These are phyloP conservation scores for Ahaetulla prasina DNA, from an alignment of 2,113 vertebrate genomes.

Conservation along the genomic window DNA sequence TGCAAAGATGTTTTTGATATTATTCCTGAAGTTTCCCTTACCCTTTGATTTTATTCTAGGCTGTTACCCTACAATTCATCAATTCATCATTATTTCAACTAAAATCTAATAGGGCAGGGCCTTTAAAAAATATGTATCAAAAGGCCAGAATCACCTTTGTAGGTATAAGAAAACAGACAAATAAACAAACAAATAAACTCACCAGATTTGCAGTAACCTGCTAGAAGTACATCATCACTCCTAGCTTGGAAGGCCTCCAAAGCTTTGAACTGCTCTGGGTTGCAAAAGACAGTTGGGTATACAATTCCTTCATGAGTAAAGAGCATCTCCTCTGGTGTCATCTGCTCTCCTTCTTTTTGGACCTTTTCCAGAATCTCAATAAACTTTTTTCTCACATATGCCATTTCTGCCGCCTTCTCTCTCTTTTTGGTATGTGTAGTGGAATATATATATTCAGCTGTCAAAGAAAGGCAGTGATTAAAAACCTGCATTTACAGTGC, in stretches of 20 bases:
- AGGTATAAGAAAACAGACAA: neutral
- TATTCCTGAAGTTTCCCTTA: neutral
- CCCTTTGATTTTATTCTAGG: neutral
- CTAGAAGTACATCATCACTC: slow-evolving; percentile 52
- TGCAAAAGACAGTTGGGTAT: neutral
- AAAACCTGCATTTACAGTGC: too few species aligned
- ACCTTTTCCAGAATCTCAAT: neutral
- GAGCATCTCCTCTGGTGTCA: neutral
- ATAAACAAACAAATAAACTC: slow-evolving; percentile 36
- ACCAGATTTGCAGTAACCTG: slow-evolving; percentile 75
- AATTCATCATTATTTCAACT: neutral
- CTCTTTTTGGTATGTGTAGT: neutral
- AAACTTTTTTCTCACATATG: neutral
- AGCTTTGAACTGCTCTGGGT: slow-evolving; percentile 41
- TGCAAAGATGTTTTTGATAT: neutral
- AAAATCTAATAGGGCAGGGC: neutral
- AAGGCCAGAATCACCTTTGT: neutral
- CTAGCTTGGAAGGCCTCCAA: slow-evolving; percentile 48
- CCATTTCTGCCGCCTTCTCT: neutral
- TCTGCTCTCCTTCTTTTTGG: neutral
- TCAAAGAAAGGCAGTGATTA: too few species aligned
- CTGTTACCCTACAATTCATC: neutral
- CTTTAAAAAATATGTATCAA: neutral
- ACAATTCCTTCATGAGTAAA: slow-evolving; percentile 37
- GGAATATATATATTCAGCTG: neutral